Evolutionary conservation across 2,113 vertebrate species (phyloP).

Genomic region (Podarcis cretensis): DNA sequence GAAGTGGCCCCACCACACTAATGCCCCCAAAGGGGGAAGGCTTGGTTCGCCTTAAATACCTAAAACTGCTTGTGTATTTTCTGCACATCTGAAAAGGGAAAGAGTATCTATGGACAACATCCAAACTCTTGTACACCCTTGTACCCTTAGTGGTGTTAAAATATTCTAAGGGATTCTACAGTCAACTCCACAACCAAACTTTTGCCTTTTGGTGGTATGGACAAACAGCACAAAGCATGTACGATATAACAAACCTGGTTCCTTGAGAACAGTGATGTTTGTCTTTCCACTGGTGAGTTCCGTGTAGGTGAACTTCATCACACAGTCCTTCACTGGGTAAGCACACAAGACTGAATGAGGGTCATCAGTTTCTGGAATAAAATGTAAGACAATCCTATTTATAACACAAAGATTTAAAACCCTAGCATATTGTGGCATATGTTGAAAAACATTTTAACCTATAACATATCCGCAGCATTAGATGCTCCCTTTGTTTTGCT

Average conservation of each 20-base stretch:
- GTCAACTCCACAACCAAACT: background rate
- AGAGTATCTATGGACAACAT: background rate
- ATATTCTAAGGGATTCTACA: background rate
- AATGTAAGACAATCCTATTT: background rate
- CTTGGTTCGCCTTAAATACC: background rate
- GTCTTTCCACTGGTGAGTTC: conserved; percentile 91
- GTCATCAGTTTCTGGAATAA: conserved; percentile 82
- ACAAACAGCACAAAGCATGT: background rate
- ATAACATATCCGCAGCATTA: background rate
- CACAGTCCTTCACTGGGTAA: conserved; percentile 90
- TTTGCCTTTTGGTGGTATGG: background rate
- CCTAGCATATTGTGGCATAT: background rate
- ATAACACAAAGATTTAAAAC: background rate
- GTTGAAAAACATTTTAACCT: background rate
- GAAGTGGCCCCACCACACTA: too few species aligned
- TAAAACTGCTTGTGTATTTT: background rate
- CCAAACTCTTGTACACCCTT: background rate
- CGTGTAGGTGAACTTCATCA: conserved; percentile 95
- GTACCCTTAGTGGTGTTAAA: background rate
- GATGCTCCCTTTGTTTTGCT: background rate
- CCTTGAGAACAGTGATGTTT: conserved; percentile 88
- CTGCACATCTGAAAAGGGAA: background rate
- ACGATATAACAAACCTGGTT: conserved; percentile 83
- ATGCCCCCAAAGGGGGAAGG: too few species aligned
- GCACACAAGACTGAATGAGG: conserved; percentile 85